Conservation (phyloP, 2,797 vertebrate species). For the Myotis findleyi region DNA sequence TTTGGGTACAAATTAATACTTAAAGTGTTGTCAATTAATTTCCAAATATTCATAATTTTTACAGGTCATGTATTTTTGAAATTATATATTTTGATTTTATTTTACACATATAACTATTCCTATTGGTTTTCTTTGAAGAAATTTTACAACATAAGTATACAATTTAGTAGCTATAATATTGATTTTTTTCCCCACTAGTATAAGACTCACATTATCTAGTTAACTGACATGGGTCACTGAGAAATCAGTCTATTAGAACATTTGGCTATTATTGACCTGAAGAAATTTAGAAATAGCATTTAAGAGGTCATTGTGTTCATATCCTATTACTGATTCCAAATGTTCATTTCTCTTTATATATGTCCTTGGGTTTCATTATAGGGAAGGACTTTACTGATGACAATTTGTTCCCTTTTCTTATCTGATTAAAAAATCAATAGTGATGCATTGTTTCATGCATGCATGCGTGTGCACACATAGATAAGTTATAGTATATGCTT, state of each 20-base stretch:
- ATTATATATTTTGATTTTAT: not conserved
- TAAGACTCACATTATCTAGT: slow-evolving; percentile 50
- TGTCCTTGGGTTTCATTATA: slow-evolving; percentile 62
- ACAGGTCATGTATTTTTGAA: not conserved
- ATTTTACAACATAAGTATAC: not conserved
- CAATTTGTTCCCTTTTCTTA: slow-evolving; percentile 70
- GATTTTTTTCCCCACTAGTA: slow-evolving; percentile 27
- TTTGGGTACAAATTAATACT: not conserved
- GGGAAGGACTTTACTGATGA: slow-evolving; percentile 34
- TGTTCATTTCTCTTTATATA: slow-evolving; percentile 17
- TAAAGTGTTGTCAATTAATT: not conserved
- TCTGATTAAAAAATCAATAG: slow-evolving; percentile 76
- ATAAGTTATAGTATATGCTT: not conserved
- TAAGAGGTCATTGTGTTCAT: not conserved
- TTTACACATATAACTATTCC: not conserved
- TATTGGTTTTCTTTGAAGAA: not conserved
- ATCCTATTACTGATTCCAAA: slow-evolving; percentile 36
- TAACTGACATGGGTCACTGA: slow-evolving; percentile 56
- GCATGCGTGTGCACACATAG: not conserved
- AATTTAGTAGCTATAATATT: slow-evolving; percentile 61
- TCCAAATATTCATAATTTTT: not conserved
- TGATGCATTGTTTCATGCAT: slow-evolving; percentile 61
- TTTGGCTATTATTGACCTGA: slow-evolving; percentile 41
- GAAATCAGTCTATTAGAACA: slow-evolving; percentile 65
- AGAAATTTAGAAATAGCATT: slow-evolving; percentile 48